These are phyloP conservation scores for Chunga burmeisteri DNA, from an alignment of 2,113 vertebrate genomes.

Conservation along the genomic window DNA sequence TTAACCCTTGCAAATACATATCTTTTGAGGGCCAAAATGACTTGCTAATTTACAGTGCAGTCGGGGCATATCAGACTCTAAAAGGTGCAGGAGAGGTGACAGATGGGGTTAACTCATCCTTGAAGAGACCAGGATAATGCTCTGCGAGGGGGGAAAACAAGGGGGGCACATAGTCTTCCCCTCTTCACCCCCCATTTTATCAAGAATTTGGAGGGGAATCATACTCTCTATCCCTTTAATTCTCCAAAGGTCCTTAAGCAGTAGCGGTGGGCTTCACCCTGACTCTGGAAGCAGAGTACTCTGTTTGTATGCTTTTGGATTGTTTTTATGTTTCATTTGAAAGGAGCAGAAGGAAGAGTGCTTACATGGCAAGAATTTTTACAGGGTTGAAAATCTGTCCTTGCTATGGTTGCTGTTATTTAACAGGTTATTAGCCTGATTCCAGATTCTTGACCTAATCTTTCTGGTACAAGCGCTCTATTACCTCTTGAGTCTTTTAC, in stretches of 20 bases:
- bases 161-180: rapidly evolving
- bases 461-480: background rate
- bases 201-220: background rate
- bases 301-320: background rate
- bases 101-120: background rate
- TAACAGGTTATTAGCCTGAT: background rate
- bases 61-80: background rate
- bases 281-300: background rate
- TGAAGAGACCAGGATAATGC: background rate
- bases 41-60: background rate
- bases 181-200: background rate
- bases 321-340: background rate
- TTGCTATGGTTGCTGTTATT: background rate
- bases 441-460: background rate
- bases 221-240: background rate
- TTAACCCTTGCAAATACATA: background rate
- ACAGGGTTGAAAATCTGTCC: background rate
- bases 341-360: background rate
- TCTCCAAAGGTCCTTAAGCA: background rate
- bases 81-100: background rate
- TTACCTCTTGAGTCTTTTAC: background rate
- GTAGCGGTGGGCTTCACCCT: background rate
- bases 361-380: background rate
- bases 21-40: background rate
- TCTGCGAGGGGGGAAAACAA: no score